Percentiles rank a stretch among this genome's conserved stretches.
Conservation (phyloP, 2,888 invertebrate species). For the Isoperla grammatica region DNA sequence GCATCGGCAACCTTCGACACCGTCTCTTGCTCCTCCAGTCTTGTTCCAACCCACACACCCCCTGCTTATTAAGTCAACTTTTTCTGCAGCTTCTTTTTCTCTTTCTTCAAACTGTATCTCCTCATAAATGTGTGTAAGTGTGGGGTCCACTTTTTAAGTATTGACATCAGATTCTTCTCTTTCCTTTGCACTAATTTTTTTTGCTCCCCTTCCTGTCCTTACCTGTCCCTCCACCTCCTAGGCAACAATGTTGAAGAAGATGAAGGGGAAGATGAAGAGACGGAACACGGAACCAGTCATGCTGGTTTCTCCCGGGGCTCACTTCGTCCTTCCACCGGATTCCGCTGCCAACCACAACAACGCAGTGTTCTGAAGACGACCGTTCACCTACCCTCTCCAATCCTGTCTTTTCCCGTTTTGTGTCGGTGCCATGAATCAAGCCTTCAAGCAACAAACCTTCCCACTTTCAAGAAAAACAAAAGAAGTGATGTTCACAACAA, state of each 20-base stretch:
- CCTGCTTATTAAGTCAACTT: conserved; percentile 12
- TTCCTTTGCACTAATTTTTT: conserved; percentile 36
- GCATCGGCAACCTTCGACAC: neutral
- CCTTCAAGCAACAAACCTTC: conserved; percentile 15
- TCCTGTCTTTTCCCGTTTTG: neutral
- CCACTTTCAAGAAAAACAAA: conserved; percentile 17
- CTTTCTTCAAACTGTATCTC: conserved; percentile 22
- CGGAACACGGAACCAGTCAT: conserved; percentile 86
- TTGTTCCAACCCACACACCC: neutral
- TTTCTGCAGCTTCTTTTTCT: conserved; percentile 25
- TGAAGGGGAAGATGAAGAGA: conserved; percentile 92
- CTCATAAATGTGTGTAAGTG: conserved; percentile 23
- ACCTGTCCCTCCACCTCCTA: conserved; percentile 50
- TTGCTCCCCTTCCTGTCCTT: conserved; percentile 41
- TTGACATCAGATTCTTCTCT: conserved; percentile 31
- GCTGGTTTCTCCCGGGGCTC: conserved; percentile 50
- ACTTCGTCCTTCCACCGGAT: conserved; percentile 35
- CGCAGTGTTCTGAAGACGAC: conserved; percentile 27
- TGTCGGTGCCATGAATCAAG: conserved; percentile 11
- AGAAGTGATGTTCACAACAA: conserved; percentile 6
- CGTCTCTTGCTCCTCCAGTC: neutral
- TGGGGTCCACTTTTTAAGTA: conserved; percentile 26
- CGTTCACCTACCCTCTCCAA: conserved; percentile 4
- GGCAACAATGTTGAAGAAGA: conserved; percentile 99
- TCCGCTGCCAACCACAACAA: conserved; percentile 30